Evolutionary conservation across 2,797 vertebrate genomes (phyloP), one percentile per base, ranked within the genome.

Genomic region (Labroides dimidiatus): DNA sequence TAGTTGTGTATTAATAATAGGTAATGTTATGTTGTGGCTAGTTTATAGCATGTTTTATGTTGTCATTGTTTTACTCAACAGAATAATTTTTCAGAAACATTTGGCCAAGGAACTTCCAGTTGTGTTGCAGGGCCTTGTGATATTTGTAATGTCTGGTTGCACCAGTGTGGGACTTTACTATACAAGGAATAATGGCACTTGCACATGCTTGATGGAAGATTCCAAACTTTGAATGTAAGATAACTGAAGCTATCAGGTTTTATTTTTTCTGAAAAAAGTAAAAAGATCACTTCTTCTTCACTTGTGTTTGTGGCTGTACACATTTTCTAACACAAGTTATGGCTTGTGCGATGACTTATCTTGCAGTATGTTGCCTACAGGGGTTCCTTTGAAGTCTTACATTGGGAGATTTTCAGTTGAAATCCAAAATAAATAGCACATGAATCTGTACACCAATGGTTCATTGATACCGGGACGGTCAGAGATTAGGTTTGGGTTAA

Each of bases 91-190:
- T 33, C 7, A 33, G 30, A 33, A 33, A 33, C 30, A 33, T 33
- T 4, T 33, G 5, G 8, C 30, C 30, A 8, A 33, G 8, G 30
- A 33, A 33, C 30, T 33, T 58, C 58, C 43, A 55, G 51, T 75
- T 84, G 72, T 80, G 70, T 90, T 85, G 77, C 79, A 84, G 72
- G 77, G 73, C 77, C 78, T 52, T 91, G 88, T 84, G 69, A 87
- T 90, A 72, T 89, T 91, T 88, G 75, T 72, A 72, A 83, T 87
- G 71, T 78, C 77, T 51, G 64, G 23, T 89, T 83, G 73, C 79
- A 88, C 69, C 72, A 64, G 75, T 72, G 66, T 84, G 80, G 77
- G 80, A 88, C 30, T 70, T 82, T 81, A 83, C 75, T 79, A 57
- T 53, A 19, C 64, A 85, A 58, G 17, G 59, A 80, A 66, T 69